A percentile compares a stretch with the other conserved stretches of the same genome.
Evolutionary conservation across 2,797 vertebrate genomes (phyloP).

Genomic region (Helarctos malayanus): DNA sequence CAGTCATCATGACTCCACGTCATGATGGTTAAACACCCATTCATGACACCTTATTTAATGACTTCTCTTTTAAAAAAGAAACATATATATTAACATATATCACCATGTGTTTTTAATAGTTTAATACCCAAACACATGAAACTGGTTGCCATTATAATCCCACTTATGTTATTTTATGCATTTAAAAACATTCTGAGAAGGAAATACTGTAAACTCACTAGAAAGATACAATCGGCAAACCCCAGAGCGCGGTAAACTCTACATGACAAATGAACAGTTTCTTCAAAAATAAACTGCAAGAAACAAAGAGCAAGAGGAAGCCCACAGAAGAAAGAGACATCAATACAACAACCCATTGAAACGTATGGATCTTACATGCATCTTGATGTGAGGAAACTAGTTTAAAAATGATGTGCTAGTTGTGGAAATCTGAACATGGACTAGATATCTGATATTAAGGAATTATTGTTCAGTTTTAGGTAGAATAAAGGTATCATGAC

Average conservation of each 20-base stretch:
- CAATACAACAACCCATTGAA: neutral
- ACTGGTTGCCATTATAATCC: conserved; percentile 10
- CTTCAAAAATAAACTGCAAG: neutral
- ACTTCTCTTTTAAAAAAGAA: neutral
- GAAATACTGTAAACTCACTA: neutral
- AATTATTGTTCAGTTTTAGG: neutral
- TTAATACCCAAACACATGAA: neutral
- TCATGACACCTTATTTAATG: neutral
- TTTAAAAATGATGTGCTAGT: neutral
- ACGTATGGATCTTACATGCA: neutral
- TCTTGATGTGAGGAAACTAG: conserved; percentile 2
- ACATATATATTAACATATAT: neutral
- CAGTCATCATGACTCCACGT: neutral
- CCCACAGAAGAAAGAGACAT: neutral
- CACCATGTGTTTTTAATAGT: conserved; percentile 15
- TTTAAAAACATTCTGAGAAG: conserved; percentile 27
- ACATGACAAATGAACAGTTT: neutral
- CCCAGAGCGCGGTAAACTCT: neutral
- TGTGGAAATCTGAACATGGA: neutral
- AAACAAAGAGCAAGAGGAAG: neutral
- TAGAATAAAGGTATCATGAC: neutral
- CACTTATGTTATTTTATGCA: neutral
- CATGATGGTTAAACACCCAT: neutral
- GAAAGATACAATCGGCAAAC: conserved; percentile 40
- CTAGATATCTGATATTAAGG: neutral